Conservation (phyloP, 2,888 invertebrate species). For the Congeria kusceri region DNA sequence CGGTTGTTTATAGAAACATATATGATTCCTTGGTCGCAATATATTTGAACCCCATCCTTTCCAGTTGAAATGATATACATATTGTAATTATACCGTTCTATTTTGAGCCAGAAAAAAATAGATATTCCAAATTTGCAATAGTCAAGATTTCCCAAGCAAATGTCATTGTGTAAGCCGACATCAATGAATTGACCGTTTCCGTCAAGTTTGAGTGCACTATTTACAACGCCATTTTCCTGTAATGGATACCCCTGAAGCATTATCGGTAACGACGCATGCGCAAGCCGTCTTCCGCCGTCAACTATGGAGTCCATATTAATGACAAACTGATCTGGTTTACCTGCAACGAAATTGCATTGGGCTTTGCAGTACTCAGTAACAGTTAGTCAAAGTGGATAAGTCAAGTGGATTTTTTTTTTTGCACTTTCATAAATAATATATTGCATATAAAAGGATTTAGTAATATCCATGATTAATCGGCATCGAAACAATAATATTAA, state of each 20-base stretch:
- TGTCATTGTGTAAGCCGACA: conserved; percentile 72
- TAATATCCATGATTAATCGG: too few species aligned
- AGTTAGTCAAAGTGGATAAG: too few species aligned
- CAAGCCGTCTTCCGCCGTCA: conserved; percentile 62
- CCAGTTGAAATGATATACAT: conserved; percentile 81
- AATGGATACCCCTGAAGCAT: conserved; percentile 67
- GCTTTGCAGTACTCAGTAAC: too few species aligned
- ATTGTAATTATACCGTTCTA: conserved; percentile 76
- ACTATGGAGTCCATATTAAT: conserved; percentile 76
- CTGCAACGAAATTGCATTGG: conserved; percentile 55
- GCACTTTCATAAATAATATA: too few species aligned
- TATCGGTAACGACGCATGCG: conserved; percentile 63
- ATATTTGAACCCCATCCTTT: conserved; percentile 77
- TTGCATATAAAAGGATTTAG: too few species aligned
- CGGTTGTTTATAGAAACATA: conserved; percentile 68
- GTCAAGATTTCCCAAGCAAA: conserved; percentile 81
- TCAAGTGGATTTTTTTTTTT: too few species aligned
- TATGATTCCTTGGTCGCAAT: conserved; percentile 75
- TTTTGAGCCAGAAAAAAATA: conserved; percentile 80
- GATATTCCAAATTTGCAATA: conserved; percentile 80
- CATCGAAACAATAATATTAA: too few species aligned
- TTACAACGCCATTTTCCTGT: conserved; percentile 76
- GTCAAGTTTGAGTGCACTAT: conserved; percentile 78
- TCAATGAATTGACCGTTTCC: conserved; percentile 82
- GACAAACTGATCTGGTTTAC: conserved; percentile 72